phyloP scores from a whole-genome alignment of 2,797 vertebrate genomes.

The Dryobates pubescens region DNA sequence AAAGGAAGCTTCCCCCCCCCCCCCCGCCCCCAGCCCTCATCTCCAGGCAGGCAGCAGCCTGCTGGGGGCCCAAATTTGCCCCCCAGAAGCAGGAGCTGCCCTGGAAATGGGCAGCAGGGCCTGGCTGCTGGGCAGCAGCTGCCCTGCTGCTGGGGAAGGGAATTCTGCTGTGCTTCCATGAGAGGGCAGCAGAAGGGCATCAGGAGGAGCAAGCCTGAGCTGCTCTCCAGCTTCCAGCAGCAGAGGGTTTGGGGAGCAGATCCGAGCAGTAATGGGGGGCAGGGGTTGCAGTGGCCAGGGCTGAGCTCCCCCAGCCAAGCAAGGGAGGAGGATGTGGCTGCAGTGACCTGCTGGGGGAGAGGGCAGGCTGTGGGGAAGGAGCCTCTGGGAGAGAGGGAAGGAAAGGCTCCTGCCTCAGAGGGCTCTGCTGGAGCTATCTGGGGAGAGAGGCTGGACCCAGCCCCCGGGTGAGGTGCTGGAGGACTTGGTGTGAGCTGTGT shows the following conservation, averaged over 20 bases:
- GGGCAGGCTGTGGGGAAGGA: background rate
- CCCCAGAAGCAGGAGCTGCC: background rate
- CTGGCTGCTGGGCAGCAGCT: too few species aligned
- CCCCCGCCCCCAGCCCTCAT: background rate
- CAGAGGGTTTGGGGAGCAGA: background rate
- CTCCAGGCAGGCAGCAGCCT: background rate
- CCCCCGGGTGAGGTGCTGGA: background rate
- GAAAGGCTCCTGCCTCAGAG: background rate
- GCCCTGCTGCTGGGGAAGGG: background rate
- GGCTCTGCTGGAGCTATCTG: background rate
- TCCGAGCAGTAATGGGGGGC: background rate
- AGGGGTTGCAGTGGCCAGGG: background rate
- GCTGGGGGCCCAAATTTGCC: background rate
- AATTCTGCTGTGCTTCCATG: conserved; percentile 32
- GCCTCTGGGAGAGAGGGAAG: background rate
- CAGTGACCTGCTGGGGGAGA: background rate
- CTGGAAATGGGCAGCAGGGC: too few species aligned
- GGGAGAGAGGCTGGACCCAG: background rate
- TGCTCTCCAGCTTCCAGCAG: background rate
- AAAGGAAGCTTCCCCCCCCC: background rate
- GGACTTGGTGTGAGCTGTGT: too few species aligned
- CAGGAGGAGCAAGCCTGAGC: background rate
- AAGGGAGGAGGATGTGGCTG: background rate
- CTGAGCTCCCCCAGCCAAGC: background rate
- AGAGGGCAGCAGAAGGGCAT: conserved; percentile 71